Evolutionary conservation across 2,888 invertebrate genomes (phyloP).

Genomic region (Molanna angustata): DNA sequence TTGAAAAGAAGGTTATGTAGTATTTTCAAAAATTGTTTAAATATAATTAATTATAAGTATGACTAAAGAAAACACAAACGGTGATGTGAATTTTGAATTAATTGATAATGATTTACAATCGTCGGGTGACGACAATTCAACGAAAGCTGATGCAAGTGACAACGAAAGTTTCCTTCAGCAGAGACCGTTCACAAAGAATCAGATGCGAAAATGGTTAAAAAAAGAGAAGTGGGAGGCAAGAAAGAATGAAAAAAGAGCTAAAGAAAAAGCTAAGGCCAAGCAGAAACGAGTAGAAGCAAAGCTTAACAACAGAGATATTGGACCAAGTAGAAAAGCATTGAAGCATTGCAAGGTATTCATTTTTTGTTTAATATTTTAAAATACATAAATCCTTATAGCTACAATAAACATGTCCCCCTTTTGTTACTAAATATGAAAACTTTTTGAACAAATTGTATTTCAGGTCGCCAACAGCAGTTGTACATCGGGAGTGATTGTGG

Average conservation of each 20-base stretch:
- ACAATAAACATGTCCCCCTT: too few relatives aligned
- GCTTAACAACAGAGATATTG: constrained; percentile 67
- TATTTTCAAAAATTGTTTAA: too few relatives aligned
- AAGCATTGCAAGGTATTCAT: constrained; percentile 73
- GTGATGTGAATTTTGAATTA: neutral
- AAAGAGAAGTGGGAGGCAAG: constrained; percentile 70
- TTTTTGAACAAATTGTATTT: too few relatives aligned
- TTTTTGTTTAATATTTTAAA: too few relatives aligned
- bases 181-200: constrained; percentile 58
- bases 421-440: too few relatives aligned
- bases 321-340: constrained; percentile 76
- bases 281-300: constrained; percentile 67
- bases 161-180: constrained; percentile 46
- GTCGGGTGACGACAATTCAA: constrained; percentile 1
- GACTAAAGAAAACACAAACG: too few relatives aligned
- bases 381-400: too few relatives aligned
- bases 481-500: constrained; percentile 74
- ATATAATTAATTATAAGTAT: neutral
- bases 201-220: constrained; percentile 66
- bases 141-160: constrained; percentile 37
- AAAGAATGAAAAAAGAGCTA: constrained; percentile 67
- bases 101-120: neutral
- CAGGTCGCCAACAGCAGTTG: constrained; percentile 65
- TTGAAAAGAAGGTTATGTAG: too few relatives aligned
- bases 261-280: constrained; percentile 70